Conservation (phyloP, 2,888 invertebrate genomes). For the Mythimna loreyi region DNA sequence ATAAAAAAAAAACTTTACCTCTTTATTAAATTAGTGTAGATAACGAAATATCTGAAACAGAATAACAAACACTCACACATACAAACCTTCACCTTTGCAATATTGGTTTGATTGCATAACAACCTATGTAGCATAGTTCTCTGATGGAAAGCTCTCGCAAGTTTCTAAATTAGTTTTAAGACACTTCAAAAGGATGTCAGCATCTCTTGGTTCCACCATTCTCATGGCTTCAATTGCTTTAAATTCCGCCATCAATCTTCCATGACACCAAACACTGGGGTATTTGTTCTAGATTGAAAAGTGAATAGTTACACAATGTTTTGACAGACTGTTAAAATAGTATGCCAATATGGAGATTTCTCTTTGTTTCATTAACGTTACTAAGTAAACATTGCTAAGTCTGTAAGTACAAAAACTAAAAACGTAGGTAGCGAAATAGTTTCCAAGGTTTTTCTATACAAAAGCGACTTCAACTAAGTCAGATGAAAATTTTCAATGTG, state of each 20-base stretch:
- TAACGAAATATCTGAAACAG: too few relatives aligned
- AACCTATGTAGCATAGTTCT: too few relatives aligned
- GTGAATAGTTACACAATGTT: conserved; percentile 20
- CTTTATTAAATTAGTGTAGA: too few relatives aligned
- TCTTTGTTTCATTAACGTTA: conserved; percentile 6
- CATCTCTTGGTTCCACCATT: too few relatives aligned
- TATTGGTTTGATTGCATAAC: too few relatives aligned
- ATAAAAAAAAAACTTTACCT: too few relatives aligned
- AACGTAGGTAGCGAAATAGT: background rate
- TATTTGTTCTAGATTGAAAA: conserved; percentile 45
- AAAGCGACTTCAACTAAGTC: background rate
- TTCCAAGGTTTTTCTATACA: background rate
- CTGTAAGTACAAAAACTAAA: conserved; percentile 8
- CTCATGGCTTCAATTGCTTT: conserved; percentile 19
- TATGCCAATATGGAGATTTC: conserved; percentile 17
- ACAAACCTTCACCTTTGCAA: too few relatives aligned
- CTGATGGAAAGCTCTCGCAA: background rate
- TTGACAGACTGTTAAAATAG: conserved; percentile 18
- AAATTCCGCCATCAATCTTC: conserved; percentile 28
- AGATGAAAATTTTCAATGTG: background rate
- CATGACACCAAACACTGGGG: conserved; percentile 14
- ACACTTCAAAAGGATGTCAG: conserved; percentile 7
- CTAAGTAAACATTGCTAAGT: background rate
- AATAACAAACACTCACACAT: background rate
- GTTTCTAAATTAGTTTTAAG: background rate